Evolutionary conservation across 2,113 vertebrate species (phyloP).

Genomic region (Poeciliopsis prolifica): DNA sequence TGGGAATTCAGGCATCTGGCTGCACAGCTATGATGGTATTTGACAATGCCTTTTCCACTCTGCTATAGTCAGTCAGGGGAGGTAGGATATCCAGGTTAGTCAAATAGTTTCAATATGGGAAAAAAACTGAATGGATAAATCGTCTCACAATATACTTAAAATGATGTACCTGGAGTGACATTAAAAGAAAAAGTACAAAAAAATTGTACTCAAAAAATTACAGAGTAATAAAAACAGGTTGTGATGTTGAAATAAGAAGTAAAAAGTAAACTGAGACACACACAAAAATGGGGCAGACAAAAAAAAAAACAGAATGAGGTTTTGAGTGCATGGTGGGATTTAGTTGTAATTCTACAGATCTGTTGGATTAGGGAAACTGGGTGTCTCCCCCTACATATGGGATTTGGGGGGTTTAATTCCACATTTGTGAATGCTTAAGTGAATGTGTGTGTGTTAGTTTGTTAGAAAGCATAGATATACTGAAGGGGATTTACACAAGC

Average conservation of each 20-base stretch:
- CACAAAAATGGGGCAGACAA: not conserved
- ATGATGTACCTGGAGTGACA: too few relatives aligned
- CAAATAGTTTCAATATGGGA: not conserved
- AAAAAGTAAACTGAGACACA: not conserved
- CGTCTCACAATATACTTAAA: too few relatives aligned
- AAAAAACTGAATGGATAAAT: too few relatives aligned
- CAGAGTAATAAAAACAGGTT: not conserved
- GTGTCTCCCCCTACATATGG: slow-evolving; percentile 36
- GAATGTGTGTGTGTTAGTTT: slow-evolving; percentile 12
- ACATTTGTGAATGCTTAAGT: slow-evolving; percentile 18
- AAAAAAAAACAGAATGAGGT: not conserved
- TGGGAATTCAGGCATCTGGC: slow-evolving; percentile 60
- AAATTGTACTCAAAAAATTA: not conserved
- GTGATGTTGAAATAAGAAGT: not conserved
- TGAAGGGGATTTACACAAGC: not conserved
- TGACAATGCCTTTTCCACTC: slow-evolving; percentile 24
- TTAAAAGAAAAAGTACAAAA: not conserved
- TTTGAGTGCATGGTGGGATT: slow-evolving; percentile 53
- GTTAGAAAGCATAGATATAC: slow-evolving; percentile 2
- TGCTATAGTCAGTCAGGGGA: slow-evolving; percentile 9
- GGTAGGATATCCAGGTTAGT: slow-evolving; percentile 3
- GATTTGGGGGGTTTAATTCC: slow-evolving; percentile 47
- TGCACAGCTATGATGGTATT: slow-evolving; percentile 32
- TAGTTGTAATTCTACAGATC: slow-evolving; percentile 60
- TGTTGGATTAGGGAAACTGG: slow-evolving; percentile 41